phyloP scores from a whole-genome alignment of 1,140 invertebrate species.

The Heliconius himera region DNA sequence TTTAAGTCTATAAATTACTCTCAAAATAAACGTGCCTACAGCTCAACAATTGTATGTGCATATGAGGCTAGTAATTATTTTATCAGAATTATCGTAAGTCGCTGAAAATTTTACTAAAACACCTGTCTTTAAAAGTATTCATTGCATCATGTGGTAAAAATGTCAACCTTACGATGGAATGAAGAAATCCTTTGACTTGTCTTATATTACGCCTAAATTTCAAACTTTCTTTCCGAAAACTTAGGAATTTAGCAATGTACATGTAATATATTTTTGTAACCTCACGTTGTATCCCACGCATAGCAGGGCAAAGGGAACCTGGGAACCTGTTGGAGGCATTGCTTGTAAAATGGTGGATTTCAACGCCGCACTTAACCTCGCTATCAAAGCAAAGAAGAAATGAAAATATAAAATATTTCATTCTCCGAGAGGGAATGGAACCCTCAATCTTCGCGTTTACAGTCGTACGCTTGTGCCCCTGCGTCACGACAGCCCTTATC shows the following conservation, averaged over 20 bases:
- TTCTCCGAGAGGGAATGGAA: too few species aligned
- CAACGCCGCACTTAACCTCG: too few species aligned
- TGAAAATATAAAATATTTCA: too few species aligned
- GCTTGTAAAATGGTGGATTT: too few species aligned
- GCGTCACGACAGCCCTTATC: neutral
- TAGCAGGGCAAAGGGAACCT: too few species aligned
- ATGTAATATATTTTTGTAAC: too few species aligned
- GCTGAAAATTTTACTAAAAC: constrained; percentile 3
- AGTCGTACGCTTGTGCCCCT: too few species aligned
- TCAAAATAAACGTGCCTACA: neutral
- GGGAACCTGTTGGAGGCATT: too few species aligned
- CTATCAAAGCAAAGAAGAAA: too few species aligned
- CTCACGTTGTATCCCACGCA: too few species aligned
- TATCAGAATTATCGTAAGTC: constrained; percentile 4
- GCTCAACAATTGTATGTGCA: neutral
- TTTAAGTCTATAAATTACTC: neutral
- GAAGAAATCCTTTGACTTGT: constrained; percentile 22
- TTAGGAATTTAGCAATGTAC: neutral
- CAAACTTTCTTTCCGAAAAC: neutral
- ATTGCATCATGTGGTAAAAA: constrained; percentile 16
- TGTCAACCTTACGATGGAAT: constrained; percentile 23
- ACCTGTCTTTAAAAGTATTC: constrained; percentile 9
- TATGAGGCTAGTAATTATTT: neutral
- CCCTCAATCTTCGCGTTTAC: too few species aligned
- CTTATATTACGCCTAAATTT: constrained; percentile 12